Conservation (phyloP, 2,888 invertebrate species). For the Urechis unicinctus region DNA sequence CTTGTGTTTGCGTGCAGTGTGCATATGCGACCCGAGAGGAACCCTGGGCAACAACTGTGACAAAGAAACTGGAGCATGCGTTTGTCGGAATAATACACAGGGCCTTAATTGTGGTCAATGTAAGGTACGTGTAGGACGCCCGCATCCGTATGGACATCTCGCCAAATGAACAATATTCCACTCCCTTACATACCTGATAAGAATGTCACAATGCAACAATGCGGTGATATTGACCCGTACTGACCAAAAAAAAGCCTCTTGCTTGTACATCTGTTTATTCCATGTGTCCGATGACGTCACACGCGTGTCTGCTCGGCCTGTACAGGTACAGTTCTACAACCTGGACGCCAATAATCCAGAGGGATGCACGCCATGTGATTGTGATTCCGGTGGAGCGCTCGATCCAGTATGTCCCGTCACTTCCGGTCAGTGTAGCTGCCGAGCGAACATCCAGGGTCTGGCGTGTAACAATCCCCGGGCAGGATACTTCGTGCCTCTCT, state of each 20-base stretch:
- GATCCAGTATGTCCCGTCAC: slow-evolving; percentile 17
- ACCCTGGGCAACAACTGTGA: slow-evolving; percentile 18
- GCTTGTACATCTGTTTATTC: too few species aligned
- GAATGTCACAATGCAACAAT: too few species aligned
- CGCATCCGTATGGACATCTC: too few species aligned
- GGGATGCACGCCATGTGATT: slow-evolving; percentile 27
- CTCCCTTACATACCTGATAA: too few species aligned
- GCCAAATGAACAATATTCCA: too few species aligned
- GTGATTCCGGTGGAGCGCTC: slow-evolving; percentile 24
- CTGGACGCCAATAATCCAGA: slow-evolving; percentile 18
- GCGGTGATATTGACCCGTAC: too few species aligned
- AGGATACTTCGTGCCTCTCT: slow-evolving; percentile 23
- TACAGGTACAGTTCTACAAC: slow-evolving; percentile 21
- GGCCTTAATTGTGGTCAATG: slow-evolving; percentile 24
- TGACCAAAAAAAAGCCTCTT: too few species aligned
- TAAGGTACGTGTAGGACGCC: slow-evolving; percentile 20
- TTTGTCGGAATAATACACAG: slow-evolving; percentile 24
- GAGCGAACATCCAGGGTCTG: slow-evolving; percentile 18
- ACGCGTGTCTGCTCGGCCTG: too few species aligned
- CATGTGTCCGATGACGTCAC: too few species aligned
- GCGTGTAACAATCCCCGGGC: slow-evolving; percentile 18
- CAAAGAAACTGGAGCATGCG: slow-evolving; percentile 25
- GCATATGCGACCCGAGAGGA: slow-evolving; percentile 1
- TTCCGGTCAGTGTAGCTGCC: slow-evolving; percentile 24
- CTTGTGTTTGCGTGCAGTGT: too few species aligned